Base-by-base conservation (phyloP, 2,888 invertebrate genomes). In the Pristionchus entomophagus region DNA sequence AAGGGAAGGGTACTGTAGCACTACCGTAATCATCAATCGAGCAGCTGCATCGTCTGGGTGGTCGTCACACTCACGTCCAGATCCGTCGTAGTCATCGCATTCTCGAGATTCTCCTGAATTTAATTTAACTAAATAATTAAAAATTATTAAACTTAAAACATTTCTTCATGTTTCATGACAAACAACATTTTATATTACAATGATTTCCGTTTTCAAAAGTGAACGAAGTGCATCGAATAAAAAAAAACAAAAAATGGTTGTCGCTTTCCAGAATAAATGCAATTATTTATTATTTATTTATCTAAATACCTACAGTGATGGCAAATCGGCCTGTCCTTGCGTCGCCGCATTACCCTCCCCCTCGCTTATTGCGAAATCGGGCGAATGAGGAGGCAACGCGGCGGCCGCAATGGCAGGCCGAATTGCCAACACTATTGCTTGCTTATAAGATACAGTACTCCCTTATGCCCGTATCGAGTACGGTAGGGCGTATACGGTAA, bases 61-160 rank as follows among this genome's bases (percentile, higher is more conserved):
- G 41, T 38, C 22, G 69, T 69, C n/a, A 69, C 69, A 41, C 69
- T 69, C 69, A 38, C 35, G 41, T 69, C 69, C 38, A 69, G 69
- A n/a, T 69, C 69, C 17, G 69, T 10, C 10, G 69, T 38, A 4
- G 35, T 69, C 69, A 69, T 69, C 38, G 69, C 69, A 4, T 35
- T 22, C 4, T 12, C 19, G 22, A 69, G 41, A 17, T 5, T 32
- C 19, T 17, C 32, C 38, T 38, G 17, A 62, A 56, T 1, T 56
- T 2, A 22, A 6, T 56, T n/a, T n/a, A 56, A 26, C 26, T 56
- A 26, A 6, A n/a, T 56, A 56, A 26, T 56, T 22, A 4, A 26
- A 26, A 26, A 56, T n/a, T n/a, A 56, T 56, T 53, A 53, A 53
- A 19, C 53, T 19, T 53, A 22, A 19, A 53, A 53, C 19, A 51